Evolutionary conservation across 1,140 invertebrate species (phyloP), one percentile per base, ranked within the genome.

Genomic region (Bombus sibiricus): DNA sequence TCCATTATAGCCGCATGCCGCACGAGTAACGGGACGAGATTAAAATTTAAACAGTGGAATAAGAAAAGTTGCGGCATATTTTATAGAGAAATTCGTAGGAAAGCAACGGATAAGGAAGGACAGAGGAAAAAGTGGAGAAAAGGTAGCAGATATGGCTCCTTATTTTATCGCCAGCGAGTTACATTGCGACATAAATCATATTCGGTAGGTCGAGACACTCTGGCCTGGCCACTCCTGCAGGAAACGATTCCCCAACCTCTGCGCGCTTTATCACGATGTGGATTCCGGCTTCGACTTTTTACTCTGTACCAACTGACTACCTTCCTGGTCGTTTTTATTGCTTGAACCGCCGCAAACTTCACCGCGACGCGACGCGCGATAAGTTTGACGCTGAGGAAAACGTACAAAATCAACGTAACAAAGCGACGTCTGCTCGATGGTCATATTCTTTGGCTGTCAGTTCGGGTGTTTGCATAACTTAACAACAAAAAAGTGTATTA

Each of bases 171-270:
- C 87, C 89, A 85, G 76, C 87, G 89, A 91, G 92, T 92, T 93
- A 93, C 92, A 93, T 92, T 87, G 89, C 84, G 73, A 73, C 85
- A 91, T 93, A 92, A 92, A 92, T 93, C 92, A 93, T 92, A 92
- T 92, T 93, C 85, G 86, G 88, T 91, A 89, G 92, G 91, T 91
- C 89, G 87, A 79, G 64, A 86, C 74, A 83, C 89, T 85, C 88
- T 87, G 84, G 81, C 87, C 87, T 83, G 74, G 68, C 84, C 84
- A 90, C 90, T 92, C 77, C 77, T 85, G 83, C 81, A 84, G 80
- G 84, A 89, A 88, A 71, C 74, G 79, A 87, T 86, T 79, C 73
- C 73, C 85, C 89, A 79, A 86, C 76, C 69, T 12, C 64, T 28
- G 73, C 39, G 66, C 68, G 86, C 78, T 92, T 91, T 91, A 91